These are phyloP conservation scores for Poeciliopsis turrubarensis DNA, from an alignment of 2,113 vertebrate genomes.

Conservation along the genomic window DNA sequence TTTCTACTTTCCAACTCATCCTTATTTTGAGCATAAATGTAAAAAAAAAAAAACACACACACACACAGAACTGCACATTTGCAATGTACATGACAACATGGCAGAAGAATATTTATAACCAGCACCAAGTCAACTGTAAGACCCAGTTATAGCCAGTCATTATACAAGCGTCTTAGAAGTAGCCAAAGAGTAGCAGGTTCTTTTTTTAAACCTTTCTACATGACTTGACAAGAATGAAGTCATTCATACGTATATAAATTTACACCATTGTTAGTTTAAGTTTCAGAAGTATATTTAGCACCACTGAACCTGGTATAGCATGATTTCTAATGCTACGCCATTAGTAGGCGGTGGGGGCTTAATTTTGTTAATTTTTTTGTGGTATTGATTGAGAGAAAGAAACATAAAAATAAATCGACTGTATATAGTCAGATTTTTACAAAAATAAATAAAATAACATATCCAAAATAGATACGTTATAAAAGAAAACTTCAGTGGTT, in stretches of 20 bases:
- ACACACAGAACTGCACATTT: slow-evolving; percentile 52
- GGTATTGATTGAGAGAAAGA: too few relatives aligned
- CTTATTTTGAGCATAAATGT: slow-evolving; percentile 22
- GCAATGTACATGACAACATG: slow-evolving; percentile 50
- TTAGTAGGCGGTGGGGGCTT: too few relatives aligned
- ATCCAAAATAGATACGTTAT: neutral
- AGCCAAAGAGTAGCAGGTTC: slow-evolving; percentile 11
- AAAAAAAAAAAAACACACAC: neutral
- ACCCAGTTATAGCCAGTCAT: slow-evolving; percentile 24
- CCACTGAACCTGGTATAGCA: too few relatives aligned
- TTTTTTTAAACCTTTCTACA: neutral
- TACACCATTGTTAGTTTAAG: neutral
- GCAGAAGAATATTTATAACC: slow-evolving; percentile 60
- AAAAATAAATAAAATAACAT: neutral
- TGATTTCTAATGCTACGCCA: too few relatives aligned
- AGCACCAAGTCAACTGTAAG: slow-evolving; percentile 16
- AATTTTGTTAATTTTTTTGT: too few relatives aligned
- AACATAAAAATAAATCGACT: too few relatives aligned
- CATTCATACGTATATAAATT: neutral
- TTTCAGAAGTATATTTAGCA: neutral
- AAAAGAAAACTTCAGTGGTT: neutral
- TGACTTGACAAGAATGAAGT: neutral
- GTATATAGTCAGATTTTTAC: neutral
- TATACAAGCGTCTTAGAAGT: slow-evolving; percentile 36
- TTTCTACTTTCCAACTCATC: slow-evolving; percentile 24